Conservation (phyloP, 2,888 invertebrate genomes). For the Netelia virgata region DNA sequence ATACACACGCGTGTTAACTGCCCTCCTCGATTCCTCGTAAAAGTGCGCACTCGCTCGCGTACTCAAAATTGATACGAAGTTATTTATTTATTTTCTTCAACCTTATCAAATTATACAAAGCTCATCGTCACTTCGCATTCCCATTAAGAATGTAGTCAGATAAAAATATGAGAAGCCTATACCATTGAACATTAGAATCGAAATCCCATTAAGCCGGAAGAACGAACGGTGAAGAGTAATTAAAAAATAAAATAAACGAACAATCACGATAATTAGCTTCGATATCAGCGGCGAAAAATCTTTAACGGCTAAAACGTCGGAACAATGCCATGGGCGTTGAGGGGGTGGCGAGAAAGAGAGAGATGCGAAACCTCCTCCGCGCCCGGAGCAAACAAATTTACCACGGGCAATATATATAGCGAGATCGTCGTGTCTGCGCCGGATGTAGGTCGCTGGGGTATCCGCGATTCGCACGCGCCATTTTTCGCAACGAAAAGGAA, state of each 20-base stretch:
- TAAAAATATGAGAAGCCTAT: not conserved
- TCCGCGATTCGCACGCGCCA: conserved; percentile 83
- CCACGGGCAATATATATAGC: conserved; percentile 20
- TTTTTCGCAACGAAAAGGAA: conserved; percentile 85
- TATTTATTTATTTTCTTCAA: conserved; percentile 24
- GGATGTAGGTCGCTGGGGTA: conserved; percentile 81
- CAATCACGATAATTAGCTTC: not conserved
- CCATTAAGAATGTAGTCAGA: not conserved
- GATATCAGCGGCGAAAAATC: not conserved
- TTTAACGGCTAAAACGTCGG: not conserved
- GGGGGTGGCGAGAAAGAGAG: conserved; percentile 23
- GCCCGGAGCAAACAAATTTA: conserved; percentile 34
- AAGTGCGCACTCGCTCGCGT: not conserved
- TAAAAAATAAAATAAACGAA: not conserved
- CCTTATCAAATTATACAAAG: not conserved
- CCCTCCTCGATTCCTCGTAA: not conserved
- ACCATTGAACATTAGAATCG: not conserved
- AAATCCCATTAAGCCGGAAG: not conserved
- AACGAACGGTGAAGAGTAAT: not conserved
- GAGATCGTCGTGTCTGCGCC: conserved; percentile 57
- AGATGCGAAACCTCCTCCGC: conserved; percentile 1
- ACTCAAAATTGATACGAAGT: conserved; percentile 20
- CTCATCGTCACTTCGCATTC: not conserved
- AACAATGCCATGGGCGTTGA: conserved; percentile 29
- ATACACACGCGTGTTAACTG: too few species aligned